Evolutionary conservation across 2,888 invertebrate species (phyloP).

Genomic region (Heteromyza rotundicornis): DNA sequence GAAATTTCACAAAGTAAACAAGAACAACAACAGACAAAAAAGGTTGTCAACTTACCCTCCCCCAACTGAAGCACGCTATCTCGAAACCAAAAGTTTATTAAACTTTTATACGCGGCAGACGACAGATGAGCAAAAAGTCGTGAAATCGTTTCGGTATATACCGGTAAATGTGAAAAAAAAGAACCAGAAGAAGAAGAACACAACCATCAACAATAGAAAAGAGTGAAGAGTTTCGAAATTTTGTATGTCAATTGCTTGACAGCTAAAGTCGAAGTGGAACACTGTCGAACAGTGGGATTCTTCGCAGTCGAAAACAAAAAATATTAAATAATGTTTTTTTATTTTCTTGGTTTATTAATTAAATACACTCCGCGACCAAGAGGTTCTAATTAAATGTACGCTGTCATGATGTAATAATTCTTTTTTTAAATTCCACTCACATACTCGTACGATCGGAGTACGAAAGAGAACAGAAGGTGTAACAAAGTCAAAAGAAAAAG

Average conservation of each 20-base stretch:
- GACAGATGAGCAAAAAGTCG: slow-evolving; percentile 22
- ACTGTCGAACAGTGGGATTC: no score
- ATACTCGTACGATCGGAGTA: neutral
- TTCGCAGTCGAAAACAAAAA: no score
- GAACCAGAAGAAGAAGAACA: no score
- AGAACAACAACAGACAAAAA: slow-evolving; percentile 13
- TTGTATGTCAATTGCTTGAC: slow-evolving; percentile 29
- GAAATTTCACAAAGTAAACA: slow-evolving; percentile 14
- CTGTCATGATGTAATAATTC: slow-evolving; percentile 2
- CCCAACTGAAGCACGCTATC: no score
- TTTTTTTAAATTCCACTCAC: neutral
- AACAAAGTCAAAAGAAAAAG: neutral
- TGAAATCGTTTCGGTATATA: neutral
- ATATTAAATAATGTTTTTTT: no score
- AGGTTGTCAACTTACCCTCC: slow-evolving; percentile 5
- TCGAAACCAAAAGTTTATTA: slow-evolving; percentile 36
- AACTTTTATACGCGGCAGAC: slow-evolving; percentile 27
- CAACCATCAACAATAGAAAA: no score
- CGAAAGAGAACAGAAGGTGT: neutral
- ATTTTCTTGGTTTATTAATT: no score
- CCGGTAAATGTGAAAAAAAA: slow-evolving; percentile 27
- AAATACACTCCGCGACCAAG: neutral
- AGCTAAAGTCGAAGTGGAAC: slow-evolving; percentile 19
- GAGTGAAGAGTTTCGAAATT: slow-evolving; percentile 24
- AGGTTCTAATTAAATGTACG: neutral